These are phyloP conservation scores for Diachrysia chrysitis DNA, from an alignment of 2,888 invertebrate species.

Conservation along the genomic window DNA sequence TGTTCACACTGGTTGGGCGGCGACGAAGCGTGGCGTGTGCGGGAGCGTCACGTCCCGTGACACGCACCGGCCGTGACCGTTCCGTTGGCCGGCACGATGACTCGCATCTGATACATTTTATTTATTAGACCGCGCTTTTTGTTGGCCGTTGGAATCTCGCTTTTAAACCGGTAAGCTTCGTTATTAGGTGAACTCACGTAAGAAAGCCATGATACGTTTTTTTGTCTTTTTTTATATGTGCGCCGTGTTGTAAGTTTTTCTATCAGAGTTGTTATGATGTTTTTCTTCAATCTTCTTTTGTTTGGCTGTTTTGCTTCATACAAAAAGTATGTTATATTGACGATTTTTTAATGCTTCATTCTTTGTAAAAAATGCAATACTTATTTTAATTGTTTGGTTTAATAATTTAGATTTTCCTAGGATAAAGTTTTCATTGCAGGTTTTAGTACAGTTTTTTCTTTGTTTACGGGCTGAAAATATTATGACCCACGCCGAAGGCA, in stretches of 20 bases:
- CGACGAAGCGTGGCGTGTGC: slow-evolving; percentile 69
- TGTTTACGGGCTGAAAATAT: no score
- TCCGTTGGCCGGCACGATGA: slow-evolving; percentile 83
- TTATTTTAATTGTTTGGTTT: no score
- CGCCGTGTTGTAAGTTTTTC: slow-evolving; percentile 10
- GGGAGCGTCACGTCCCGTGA: slow-evolving; percentile 78
- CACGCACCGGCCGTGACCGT: slow-evolving; percentile 81
- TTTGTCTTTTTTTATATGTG: slow-evolving; percentile 19
- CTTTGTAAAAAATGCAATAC: no score
- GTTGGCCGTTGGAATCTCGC: slow-evolving; percentile 78
- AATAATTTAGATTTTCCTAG: no score
- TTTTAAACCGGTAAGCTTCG: slow-evolving; percentile 79
- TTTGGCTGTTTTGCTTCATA: neutral
- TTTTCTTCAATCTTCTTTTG: neutral
- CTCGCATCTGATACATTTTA: slow-evolving; percentile 78
- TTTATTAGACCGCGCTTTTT: slow-evolving; percentile 76
- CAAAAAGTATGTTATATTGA: no score
- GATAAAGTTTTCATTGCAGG: no score
- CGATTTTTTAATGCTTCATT: neutral
- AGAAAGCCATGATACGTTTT: slow-evolving; percentile 27
- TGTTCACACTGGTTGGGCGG: slow-evolving; percentile 74
- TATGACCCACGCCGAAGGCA: no score
- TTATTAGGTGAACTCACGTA: slow-evolving; percentile 59
- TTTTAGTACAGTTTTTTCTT: no score
- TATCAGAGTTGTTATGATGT: neutral